phyloP scores from a whole-genome alignment of 2,888 invertebrate genomes.

The Latrodectus hesperus region DNA sequence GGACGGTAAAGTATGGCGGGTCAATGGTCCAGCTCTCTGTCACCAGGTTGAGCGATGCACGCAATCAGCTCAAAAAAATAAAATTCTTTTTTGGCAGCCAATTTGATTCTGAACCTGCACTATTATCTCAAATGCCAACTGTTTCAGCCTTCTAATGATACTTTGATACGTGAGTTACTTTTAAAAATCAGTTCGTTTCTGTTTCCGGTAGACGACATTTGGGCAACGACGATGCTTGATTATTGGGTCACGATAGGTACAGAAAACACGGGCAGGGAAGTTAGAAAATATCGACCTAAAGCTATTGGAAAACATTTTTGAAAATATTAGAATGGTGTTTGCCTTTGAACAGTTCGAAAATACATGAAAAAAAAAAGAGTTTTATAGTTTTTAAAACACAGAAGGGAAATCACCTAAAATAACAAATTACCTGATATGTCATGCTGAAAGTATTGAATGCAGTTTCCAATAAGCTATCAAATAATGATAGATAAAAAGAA shows the following conservation, averaged over 20 bases:
- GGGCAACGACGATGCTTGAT: neutral
- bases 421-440: too few species aligned
- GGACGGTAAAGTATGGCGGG: conserved; percentile 10
- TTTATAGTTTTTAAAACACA: too few species aligned
- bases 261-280: too few species aligned
- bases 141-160: conserved; percentile 37
- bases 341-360: too few species aligned
- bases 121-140: conserved; percentile 38
- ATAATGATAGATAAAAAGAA: too few species aligned
- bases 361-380: too few species aligned
- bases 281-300: too few species aligned
- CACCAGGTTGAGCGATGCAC: conserved; percentile 41
- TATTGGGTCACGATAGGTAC: neutral
- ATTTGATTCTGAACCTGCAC: conserved; percentile 36
- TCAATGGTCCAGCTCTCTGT: conserved; percentile 35
- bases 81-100: neutral
- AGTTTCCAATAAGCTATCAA: too few species aligned
- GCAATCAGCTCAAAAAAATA: conserved; percentile 12
- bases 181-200: conserved; percentile 14
- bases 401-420: too few species aligned
- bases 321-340: too few species aligned
- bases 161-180: conserved; percentile 28
- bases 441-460: too few species aligned
- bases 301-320: too few species aligned
- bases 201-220: conserved; percentile 20